These are phyloP conservation scores for Acronicta psi DNA, from an alignment of 2,888 invertebrate species.

Conservation along the genomic window DNA sequence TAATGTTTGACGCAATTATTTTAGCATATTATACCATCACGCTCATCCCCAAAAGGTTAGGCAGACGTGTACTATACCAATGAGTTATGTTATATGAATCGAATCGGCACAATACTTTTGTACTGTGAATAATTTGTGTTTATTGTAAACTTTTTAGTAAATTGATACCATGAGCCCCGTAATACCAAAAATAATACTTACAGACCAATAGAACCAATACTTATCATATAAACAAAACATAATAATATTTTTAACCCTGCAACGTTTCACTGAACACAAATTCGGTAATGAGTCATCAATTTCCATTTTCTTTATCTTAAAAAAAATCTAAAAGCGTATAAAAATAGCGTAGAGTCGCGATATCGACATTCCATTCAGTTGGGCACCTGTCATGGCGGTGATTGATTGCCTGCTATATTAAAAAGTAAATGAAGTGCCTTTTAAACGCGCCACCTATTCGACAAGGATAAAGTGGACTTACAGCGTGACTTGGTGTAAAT, in stretches of 20 bases:
- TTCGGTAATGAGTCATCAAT: conserved; percentile 44
- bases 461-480: conserved; percentile 68
- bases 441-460: conserved; percentile 69
- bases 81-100: too few relatives aligned
- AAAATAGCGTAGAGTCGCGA: conserved; percentile 62
- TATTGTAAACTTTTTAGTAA: too few relatives aligned
- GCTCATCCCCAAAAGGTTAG: too few relatives aligned
- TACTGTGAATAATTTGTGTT: too few relatives aligned
- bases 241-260: conserved; percentile 4
- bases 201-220: too few relatives aligned
- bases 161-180: too few relatives aligned
- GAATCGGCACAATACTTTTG: too few relatives aligned
- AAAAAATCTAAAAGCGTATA: conserved; percentile 59
- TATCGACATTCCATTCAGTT: conserved; percentile 74
- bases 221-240: not conserved
- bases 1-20: too few relatives aligned
- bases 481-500: conserved; percentile 68
- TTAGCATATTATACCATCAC: too few relatives aligned
- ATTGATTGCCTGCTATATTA: conserved; percentile 82
- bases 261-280: conserved; percentile 1
- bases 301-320: conserved; percentile 57
- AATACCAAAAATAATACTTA: not conserved
- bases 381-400: conserved; percentile 73
- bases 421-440: conserved; percentile 81
- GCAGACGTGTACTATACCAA: too few relatives aligned